Evolutionary conservation across 2,113 vertebrate genomes (phyloP).

Genomic region (Ellobius talpinus): DNA sequence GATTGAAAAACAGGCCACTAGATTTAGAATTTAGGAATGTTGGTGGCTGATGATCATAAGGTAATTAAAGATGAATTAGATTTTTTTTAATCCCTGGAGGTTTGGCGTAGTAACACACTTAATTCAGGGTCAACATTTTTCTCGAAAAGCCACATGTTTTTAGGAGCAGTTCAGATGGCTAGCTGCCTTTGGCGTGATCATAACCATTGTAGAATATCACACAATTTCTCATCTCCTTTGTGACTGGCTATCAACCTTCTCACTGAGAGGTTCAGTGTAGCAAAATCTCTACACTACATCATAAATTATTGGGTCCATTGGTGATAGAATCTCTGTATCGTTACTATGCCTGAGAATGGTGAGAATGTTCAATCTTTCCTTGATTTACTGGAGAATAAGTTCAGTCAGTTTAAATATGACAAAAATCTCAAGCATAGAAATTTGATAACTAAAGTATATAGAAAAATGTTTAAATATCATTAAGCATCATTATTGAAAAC

Average conservation of each 20-base stretch:
- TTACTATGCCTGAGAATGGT: neutral
- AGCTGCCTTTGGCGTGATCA: neutral
- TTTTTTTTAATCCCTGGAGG: neutral
- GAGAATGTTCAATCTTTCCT: neutral
- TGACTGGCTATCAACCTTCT: neutral
- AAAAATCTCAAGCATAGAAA: neutral
- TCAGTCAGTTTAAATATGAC: neutral
- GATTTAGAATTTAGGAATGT: constrained; percentile 36
- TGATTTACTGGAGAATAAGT: neutral
- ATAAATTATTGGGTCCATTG: neutral
- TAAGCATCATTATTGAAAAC: neutral
- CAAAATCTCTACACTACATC: neutral
- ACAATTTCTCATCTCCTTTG: neutral
- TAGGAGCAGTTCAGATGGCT: neutral
- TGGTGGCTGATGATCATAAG: constrained; percentile 49
- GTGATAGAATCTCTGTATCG: neutral
- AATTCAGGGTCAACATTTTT: constrained; percentile 27
- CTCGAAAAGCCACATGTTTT: neutral
- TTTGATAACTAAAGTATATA: neutral
- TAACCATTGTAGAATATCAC: neutral
- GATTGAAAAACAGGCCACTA: neutral
- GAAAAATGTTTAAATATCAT: neutral
- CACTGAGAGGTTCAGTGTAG: neutral
- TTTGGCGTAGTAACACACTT: constrained; percentile 17
- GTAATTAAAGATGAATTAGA: constrained; percentile 47